phyloP scores from a whole-genome alignment of 2,113 vertebrate genomes.

The Cebus imitator region DNA sequence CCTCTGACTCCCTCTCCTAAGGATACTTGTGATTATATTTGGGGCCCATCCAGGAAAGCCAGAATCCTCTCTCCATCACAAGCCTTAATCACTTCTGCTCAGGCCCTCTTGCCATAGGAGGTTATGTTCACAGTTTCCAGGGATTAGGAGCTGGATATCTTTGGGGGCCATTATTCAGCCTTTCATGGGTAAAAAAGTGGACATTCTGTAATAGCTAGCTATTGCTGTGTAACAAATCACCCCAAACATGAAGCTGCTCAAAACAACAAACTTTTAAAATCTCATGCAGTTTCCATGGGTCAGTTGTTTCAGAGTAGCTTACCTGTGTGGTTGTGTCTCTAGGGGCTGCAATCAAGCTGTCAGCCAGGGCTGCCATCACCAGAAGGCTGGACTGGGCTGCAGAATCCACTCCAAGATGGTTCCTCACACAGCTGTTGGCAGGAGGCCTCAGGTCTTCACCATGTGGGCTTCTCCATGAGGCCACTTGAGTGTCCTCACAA shows the following conservation, averaged over 20 bases:
- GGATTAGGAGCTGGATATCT: background rate
- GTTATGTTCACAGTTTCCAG: background rate
- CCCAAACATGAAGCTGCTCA: background rate
- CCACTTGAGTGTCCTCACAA: background rate
- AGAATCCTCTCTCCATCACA: no score
- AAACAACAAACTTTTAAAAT: background rate
- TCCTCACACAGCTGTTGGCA: background rate
- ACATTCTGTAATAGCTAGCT: background rate
- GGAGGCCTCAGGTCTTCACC: background rate
- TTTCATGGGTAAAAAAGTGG: no score
- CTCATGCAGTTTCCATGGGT: background rate
- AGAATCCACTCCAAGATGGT: background rate
- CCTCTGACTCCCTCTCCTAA: background rate
- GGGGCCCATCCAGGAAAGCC: background rate
- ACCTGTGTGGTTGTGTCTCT: background rate
- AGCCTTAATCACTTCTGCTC: background rate
- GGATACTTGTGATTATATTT: background rate
- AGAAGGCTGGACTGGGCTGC: background rate
- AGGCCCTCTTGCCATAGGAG: background rate
- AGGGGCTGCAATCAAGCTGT: fast-evolving
- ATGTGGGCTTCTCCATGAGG: background rate
- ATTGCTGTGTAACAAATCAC: background rate
- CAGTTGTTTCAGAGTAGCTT: background rate
- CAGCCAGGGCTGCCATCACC: background rate
- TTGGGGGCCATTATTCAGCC: background rate